A percentile compares a stretch with the other conserved stretches of the same genome.
Evolutionary conservation across 2,797 vertebrate genomes (phyloP).

Genomic region (Tragopan temminckii): DNA sequence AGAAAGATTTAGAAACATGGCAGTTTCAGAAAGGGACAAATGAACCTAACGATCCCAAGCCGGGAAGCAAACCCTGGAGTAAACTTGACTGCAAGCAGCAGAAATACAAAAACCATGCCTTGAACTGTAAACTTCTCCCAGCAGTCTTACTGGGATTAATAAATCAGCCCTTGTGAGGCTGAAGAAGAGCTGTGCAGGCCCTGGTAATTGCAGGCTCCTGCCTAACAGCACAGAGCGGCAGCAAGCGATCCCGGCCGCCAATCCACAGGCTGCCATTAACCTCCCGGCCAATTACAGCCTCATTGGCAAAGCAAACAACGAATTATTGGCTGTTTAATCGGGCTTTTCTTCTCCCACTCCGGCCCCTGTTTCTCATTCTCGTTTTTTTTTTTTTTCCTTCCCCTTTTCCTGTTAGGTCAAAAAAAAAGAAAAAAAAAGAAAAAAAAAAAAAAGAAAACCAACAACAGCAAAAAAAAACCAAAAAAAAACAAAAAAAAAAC

Average conservation of each 20-base stretch:
- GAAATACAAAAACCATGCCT: slow-evolving; percentile 39
- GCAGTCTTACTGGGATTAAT: slow-evolving; percentile 73
- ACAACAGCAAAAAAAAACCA: background rate
- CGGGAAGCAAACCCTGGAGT: slow-evolving; percentile 65
- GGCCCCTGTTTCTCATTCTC: slow-evolving; percentile 78
- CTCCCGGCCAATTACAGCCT: slow-evolving; percentile 90
- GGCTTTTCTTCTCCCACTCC: slow-evolving; percentile 83
- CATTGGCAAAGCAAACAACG: slow-evolving; percentile 96
- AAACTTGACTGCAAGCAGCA: slow-evolving; percentile 44
- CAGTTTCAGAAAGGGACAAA: slow-evolving; percentile 65
- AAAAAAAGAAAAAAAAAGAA: slow-evolving; percentile 20
- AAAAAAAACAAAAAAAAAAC: background rate
- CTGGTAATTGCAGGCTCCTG: slow-evolving; percentile 70
- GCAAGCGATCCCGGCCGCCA: slow-evolving; percentile 84
- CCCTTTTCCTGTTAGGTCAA: slow-evolving; percentile 78
- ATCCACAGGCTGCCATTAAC: slow-evolving; percentile 86
- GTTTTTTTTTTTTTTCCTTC: slow-evolving; percentile 62
- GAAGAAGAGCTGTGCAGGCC: slow-evolving; percentile 62
- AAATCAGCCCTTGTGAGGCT: slow-evolving; percentile 64
- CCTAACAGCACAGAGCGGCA: slow-evolving; percentile 70
- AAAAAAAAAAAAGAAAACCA: background rate
- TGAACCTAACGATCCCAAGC: slow-evolving; percentile 62
- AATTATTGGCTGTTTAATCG: slow-evolving; percentile 90
- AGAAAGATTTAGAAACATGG: slow-evolving; percentile 48
- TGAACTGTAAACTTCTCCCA: slow-evolving; percentile 61